Base-by-base conservation (phyloP, 1,140 invertebrate species). In the Lerema accius region DNA sequence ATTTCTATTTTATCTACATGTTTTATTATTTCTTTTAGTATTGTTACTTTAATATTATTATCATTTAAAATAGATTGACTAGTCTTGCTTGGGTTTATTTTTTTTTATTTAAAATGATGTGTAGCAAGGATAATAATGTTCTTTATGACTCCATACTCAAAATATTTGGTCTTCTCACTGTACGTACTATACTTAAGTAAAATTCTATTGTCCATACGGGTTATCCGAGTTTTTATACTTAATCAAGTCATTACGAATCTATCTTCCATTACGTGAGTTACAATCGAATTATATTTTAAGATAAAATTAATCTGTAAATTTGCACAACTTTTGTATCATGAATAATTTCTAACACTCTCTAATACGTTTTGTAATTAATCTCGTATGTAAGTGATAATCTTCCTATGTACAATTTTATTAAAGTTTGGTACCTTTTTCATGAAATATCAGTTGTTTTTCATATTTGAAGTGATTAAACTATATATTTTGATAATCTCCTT, bases 191-290 rank as follows among this genome's bases (percentile, higher is more conserved):
- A 71, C 43, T 49, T 70, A 67, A 69, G 60, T 40, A 53, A 73
- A 70, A 67, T 67, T 66, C 46, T 73, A 72, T 70, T 73, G 61
- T 75, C 59, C 63, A 75, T 78, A 82, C 78, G 82, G 75, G 77
- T 83, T 67, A 66, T 66, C 62, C 67, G 76, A 78, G 14, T 37
- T 70, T 67, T 69, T 63, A 65, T 48, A 65, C 69, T 64, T 58
- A 63, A 65, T 68, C 67, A 59, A 73, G 73, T 78, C 71, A 68
- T 62, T 76, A 73, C 64, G 67, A 80, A 75, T 71, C 68, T 75
- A 69, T 73, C 72, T 77, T 80, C 70, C 76, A 79, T 63, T 70
- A 63, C 55, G 45, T 62, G 53, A 73, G 55, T 75, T 73, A 64
- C 69, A 61, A 46, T 67, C 53, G 72, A 64, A 65, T 69, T 70